Percentiles rank a stretch among this genome's conserved stretches.
These are phyloP conservation scores for Sarotherodon lohbergeri DNA, from an alignment of 2,113 vertebrate species.

Conservation along the genomic window DNA sequence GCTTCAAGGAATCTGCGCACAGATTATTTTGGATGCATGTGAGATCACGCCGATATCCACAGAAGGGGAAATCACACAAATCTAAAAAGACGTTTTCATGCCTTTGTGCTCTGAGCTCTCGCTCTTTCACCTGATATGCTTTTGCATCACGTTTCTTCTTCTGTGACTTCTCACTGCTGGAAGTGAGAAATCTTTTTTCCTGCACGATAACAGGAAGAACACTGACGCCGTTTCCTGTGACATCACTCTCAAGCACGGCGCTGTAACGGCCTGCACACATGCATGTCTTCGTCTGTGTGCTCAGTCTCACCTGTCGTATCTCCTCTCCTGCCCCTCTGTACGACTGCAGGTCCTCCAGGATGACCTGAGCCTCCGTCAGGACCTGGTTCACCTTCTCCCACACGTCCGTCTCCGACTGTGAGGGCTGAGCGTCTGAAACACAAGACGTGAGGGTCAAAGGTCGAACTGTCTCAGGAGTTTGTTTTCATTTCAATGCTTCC, in stretches of 20 bases:
- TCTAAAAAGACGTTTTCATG: neutral
- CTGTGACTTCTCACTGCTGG: neutral
- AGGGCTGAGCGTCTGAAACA: slow-evolving; percentile 88
- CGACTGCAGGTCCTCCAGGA: slow-evolving; percentile 91
- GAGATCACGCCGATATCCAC: neutral
- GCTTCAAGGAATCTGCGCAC: neutral
- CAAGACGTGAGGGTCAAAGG: neutral
- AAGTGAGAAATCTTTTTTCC: neutral
- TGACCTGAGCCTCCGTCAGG: slow-evolving; percentile 86
- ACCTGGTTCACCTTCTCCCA: slow-evolving; percentile 96
- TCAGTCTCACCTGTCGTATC: slow-evolving; percentile 82
- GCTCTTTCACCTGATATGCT: neutral
- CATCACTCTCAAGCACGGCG: neutral
- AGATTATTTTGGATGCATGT: neutral
- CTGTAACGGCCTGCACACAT: fast-evolving
- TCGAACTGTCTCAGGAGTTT: neutral
- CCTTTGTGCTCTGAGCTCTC: neutral
- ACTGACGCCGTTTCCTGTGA: neutral
- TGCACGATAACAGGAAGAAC: neutral
- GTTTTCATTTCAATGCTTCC: neutral
- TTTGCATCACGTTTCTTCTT: neutral
- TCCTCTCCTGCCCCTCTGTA: slow-evolving; percentile 95
- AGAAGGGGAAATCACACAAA: neutral
- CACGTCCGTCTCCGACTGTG: slow-evolving; percentile 85
- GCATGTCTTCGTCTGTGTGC: neutral